These are phyloP conservation scores for Cyprinodon variegatus DNA, from an alignment of 2,113 vertebrate genomes.

Conservation along the genomic window DNA sequence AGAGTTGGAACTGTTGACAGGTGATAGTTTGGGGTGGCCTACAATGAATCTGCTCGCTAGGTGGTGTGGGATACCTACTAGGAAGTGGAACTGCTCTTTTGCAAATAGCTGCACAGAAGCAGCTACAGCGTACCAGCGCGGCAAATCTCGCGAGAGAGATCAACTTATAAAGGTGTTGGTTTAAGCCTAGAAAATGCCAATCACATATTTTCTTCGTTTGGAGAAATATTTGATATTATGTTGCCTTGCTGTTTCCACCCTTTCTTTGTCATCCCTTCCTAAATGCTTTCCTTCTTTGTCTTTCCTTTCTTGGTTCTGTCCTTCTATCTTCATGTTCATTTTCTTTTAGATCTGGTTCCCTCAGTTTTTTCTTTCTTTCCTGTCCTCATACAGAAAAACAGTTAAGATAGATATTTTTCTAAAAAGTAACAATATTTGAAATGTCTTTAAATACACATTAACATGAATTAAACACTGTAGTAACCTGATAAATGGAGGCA, in stretches of 20 bases:
- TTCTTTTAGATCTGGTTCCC: no score
- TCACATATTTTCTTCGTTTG: not conserved
- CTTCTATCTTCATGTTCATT: no score
- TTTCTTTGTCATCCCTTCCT: not conserved
- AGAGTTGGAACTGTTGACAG: slow-evolving; percentile 43
- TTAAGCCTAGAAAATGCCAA: not conserved
- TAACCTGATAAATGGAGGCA: no score
- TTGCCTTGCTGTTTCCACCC: no score
- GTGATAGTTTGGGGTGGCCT: slow-evolving; percentile 3
- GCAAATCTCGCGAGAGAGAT: slow-evolving; percentile 12
- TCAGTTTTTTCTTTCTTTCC: not conserved
- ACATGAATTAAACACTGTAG: no score
- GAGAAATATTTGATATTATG: not conserved
- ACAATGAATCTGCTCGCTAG: slow-evolving; percentile 51
- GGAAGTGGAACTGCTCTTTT: slow-evolving; percentile 30
- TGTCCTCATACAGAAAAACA: not conserved
- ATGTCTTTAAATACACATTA: no score
- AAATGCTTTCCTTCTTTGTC: not conserved
- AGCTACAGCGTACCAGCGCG: not conserved
- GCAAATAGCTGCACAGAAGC: slow-evolving; percentile 28
- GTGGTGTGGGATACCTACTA: slow-evolving; percentile 66
- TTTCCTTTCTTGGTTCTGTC: not conserved
- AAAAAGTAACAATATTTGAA: no score
- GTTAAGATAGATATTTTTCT: no score
- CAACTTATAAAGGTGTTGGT: not conserved